These are phyloP conservation scores for Zygogramma bicolorata DNA, from an alignment of 2,888 invertebrate species.

Conservation along the genomic window DNA sequence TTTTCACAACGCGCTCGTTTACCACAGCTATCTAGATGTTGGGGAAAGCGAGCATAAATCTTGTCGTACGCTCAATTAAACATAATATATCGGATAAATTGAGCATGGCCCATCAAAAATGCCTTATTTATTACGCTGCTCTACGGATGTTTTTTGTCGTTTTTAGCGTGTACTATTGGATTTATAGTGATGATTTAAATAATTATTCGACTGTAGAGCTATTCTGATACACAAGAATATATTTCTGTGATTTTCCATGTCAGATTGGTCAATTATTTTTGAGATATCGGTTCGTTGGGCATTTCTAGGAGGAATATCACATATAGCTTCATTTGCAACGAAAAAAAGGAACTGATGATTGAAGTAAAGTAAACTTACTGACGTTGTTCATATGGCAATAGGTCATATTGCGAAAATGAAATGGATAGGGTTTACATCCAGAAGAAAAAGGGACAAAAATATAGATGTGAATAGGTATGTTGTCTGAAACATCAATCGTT, in stretches of 20 bases:
- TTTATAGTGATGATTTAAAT: constrained; percentile 54
- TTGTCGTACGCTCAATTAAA: constrained; percentile 66
- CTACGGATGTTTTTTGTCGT: constrained; percentile 55
- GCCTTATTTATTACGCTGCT: constrained; percentile 57
- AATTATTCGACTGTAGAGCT: constrained; percentile 43
- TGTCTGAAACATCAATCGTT: too few relatives aligned
- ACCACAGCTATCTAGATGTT: constrained; percentile 46
- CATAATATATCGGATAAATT: constrained; percentile 65
- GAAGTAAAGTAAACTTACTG: too few relatives aligned
- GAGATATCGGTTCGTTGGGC: background rate
- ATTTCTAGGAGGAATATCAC: background rate
- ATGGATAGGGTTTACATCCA: too few relatives aligned
- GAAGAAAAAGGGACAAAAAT: too few relatives aligned
- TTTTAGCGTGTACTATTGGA: constrained; percentile 44
- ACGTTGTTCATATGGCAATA: too few relatives aligned
- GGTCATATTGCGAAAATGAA: too few relatives aligned
- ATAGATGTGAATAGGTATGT: too few relatives aligned
- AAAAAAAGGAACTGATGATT: too few relatives aligned
- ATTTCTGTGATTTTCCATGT: background rate
- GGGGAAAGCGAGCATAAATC: constrained; percentile 61
- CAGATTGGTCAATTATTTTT: background rate
- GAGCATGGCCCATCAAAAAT: constrained; percentile 62
- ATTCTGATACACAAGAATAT: constrained; percentile 4
- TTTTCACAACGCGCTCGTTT: constrained; percentile 15
- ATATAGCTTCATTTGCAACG: too few relatives aligned